Percentiles rank a stretch among this genome's conserved stretches.
These are phyloP conservation scores for Hestina assimilis DNA, from an alignment of 1,140 invertebrate species.

Conservation along the genomic window DNA sequence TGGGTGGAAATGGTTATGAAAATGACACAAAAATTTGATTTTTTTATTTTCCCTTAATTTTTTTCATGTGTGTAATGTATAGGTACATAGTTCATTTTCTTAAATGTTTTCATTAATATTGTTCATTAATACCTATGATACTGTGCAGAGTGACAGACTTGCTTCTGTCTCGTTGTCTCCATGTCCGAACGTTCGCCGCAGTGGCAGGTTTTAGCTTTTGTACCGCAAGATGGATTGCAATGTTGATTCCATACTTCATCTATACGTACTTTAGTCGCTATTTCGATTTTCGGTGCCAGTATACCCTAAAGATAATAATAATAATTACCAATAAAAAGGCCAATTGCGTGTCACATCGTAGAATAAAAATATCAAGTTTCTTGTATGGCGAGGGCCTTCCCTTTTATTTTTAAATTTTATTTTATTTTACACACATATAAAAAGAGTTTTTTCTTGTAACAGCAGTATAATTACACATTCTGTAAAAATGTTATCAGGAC, in stretches of 20 bases:
- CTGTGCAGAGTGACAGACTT: conserved; percentile 57
- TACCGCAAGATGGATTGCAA: conserved; percentile 4
- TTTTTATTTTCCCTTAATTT: no score
- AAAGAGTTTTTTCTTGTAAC: no score
- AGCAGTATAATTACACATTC: no score
- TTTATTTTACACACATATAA: no score
- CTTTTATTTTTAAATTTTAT: no score
- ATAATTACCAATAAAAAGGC: no score
- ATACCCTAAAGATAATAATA: conserved; percentile 47
- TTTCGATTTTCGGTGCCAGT: conserved; percentile 67
- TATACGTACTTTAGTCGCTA: conserved; percentile 66
- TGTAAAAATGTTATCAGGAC: no score
- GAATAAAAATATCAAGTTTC: not conserved
- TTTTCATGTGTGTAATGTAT: no score
- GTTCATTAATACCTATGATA: conserved; percentile 52
- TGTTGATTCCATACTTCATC: conserved; percentile 58
- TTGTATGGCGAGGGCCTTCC: no score
- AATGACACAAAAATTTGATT: no score
- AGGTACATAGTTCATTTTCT: not conserved
- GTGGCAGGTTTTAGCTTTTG: conserved; percentile 34
- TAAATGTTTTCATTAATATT: not conserved
- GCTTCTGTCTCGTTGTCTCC: conserved; percentile 44
- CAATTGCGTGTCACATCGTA: no score
- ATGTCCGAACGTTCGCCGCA: conserved; percentile 24
- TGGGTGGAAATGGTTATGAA: no score